These are phyloP conservation scores for Drosophila arawakana DNA, from an alignment of 1,140 invertebrate species.

Conservation along the genomic window DNA sequence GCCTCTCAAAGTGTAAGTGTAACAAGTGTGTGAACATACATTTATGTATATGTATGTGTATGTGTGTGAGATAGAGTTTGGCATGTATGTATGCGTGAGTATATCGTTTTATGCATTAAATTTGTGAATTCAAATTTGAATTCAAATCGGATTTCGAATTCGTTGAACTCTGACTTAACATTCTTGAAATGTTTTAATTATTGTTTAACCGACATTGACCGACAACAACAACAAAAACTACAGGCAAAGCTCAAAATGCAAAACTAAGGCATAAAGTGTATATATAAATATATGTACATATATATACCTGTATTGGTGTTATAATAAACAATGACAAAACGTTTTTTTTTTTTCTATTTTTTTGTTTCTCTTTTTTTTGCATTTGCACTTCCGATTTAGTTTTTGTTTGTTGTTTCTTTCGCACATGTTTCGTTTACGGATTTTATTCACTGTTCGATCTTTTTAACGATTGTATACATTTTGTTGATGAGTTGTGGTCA, in stretches of 20 bases:
- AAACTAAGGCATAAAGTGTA: conserved; percentile 35
- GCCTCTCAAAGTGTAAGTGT: conserved; percentile 79
- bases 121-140: conserved; percentile 43
- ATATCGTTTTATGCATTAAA: conserved; percentile 23
- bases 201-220: conserved; percentile 79
- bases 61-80: conserved; percentile 52
- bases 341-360: conserved; percentile 38
- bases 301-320: conserved; percentile 33
- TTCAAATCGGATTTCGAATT: conserved; percentile 43
- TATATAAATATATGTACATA: neutral
- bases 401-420: conserved; percentile 20
- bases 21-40: neutral
- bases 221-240: conserved; percentile 57
- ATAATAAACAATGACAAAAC: conserved; percentile 73
- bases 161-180: conserved; percentile 62
- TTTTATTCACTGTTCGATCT: conserved; percentile 29
- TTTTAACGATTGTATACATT: conserved; percentile 22
- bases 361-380: conserved; percentile 1
- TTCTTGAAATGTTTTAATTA: conserved; percentile 63
- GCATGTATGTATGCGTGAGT: conserved; percentile 9
- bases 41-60: conserved; percentile 36
- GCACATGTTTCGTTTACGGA: conserved; percentile 43
- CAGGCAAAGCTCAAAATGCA: conserved; percentile 17
- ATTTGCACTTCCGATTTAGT: conserved; percentile 71
- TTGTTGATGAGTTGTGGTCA: conserved; percentile 2